A percentile compares a stretch with the other conserved stretches of the same genome.
phyloP scores from a whole-genome alignment of 2,113 vertebrate genomes.

The Sylvietta virens region DNA sequence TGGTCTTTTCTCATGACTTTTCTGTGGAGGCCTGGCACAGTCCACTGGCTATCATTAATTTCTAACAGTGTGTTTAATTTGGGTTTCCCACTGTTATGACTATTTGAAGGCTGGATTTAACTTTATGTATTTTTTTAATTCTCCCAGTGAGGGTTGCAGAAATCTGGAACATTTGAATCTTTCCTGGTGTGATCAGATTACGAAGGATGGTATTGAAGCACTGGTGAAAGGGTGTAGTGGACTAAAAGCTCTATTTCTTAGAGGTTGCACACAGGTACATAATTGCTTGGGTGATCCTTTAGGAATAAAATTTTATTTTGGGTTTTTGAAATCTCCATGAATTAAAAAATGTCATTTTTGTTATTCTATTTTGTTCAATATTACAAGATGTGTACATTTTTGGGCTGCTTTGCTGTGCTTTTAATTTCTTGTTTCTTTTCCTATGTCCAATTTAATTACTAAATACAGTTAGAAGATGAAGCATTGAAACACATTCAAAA shows the following conservation, averaged over 20 bases:
- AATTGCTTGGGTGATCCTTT: neutral
- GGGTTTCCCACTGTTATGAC: slow-evolving; percentile 57
- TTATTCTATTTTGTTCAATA: neutral
- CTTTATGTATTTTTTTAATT: slow-evolving; percentile 53
- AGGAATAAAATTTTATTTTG: slow-evolving; percentile 40
- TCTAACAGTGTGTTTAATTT: slow-evolving; percentile 59
- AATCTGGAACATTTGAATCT: slow-evolving; percentile 90
- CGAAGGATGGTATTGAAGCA: slow-evolving; percentile 89
- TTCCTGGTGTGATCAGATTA: slow-evolving; percentile 93
- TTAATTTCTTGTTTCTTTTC: slow-evolving; percentile 38
- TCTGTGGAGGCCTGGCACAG: slow-evolving; percentile 27
- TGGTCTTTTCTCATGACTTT: slow-evolving; percentile 41
- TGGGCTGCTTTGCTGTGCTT: neutral
- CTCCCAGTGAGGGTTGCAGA: slow-evolving; percentile 85
- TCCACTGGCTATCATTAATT: slow-evolving; percentile 40
- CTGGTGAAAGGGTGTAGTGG: slow-evolving; percentile 85
- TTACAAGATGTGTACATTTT: neutral
- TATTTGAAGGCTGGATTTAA: slow-evolving; percentile 64
- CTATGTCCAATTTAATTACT: neutral
- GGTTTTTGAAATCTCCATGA: slow-evolving; percentile 33
- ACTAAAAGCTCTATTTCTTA: slow-evolving; percentile 85
- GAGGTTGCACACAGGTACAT: slow-evolving; percentile 91
- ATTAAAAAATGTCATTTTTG: neutral
- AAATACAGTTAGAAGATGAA: slow-evolving; percentile 83
- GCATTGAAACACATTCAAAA: slow-evolving; percentile 89